Evolutionary conservation across 2,888 invertebrate species (phyloP), one percentile per base, ranked within the genome.

Genomic region (Drosophila peninsularis): DNA sequence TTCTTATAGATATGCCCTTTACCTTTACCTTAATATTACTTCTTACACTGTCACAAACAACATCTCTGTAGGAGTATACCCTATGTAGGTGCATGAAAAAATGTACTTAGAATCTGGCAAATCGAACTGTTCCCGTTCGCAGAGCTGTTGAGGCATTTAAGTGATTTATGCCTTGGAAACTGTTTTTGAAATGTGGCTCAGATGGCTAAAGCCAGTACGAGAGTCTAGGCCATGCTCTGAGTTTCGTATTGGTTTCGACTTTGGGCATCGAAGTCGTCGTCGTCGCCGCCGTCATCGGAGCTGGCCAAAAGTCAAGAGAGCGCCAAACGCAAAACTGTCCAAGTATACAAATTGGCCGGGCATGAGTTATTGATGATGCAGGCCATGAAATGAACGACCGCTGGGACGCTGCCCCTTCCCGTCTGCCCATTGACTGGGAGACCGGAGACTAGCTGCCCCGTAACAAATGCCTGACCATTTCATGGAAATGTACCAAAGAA

Each of bases 341-440:
- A 82, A 85, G 84, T 85, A 86, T 86, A 88, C 88, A 85, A 85
- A 85, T 88, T 88, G 86, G 83, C 86, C 76, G 71, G 80, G 76
- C 84, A 88, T 88, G 88, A 88, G 84, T 85, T 85, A 85, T 85
- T 85, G 84, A 85, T 85, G 84, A 88, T 85, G 76, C 73, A 75
- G 74, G 72, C 86, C 80, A 78, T 85, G 86, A 82, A 83, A 83
- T 84, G 88, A 73, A 83, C 79, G 79, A 79, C 83, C 83, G 42
- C 58, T 70, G 88, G 75, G 77, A 70, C 68, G 62, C 47, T 36
- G 36, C 19, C n/a, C 24, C 32, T 9, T 11, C 11, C 7, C 11
- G 14, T 36, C 32, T 62, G 19, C 68, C 65, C 65, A 63, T 75
- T 63, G 49, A 57, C 74, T 47, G 21, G 21, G 58, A 52, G 44